Evolutionary conservation across 2,888 invertebrate genomes (phyloP), one percentile per base, ranked within the genome.

Genomic region (Hydriomena furcata): DNA sequence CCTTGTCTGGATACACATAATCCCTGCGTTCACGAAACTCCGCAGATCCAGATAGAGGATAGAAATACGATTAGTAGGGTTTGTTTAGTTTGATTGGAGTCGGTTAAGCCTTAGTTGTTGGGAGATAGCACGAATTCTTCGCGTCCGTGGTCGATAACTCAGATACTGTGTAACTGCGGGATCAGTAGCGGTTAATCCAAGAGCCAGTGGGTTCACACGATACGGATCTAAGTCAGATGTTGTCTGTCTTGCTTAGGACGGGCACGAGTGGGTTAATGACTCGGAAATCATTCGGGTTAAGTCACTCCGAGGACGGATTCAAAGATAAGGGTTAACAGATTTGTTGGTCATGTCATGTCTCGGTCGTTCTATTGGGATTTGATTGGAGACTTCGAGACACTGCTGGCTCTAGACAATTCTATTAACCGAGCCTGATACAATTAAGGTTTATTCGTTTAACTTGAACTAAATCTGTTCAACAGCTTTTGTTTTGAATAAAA

Each of bases 31-130:
- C 78, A 80, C 78, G 81, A 84, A 85, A 82, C 82, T 82, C 77
- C 67, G 63, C 66, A 72, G 78, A 81, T 79, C 69, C 71, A 79
- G 82, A 81, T 81, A 83, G 76, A 79, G 80, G 84, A 86, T 82
- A 84, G 85, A 83, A 84, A 82, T 84, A 75, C 84, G 82, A 87
- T 88, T 86, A 86, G 80, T 80, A 63, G 63, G 80, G 86, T 84
- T 87, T 88, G 85, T 85, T 88, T 88, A 89, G 84, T 90, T 85
- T 89, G 88, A 90, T 88, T 88, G 83, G 86, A 78, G 84, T 74
- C 71, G 65, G 66, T 75, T 87, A 85, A 88, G 79, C 86, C 82
- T 73, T 80, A 73, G 80, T 87, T 87, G 87, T 73, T 76, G 73
- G 66, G 73, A 85, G 84, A 89, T 83, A 80, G 87, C 89, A 86